Base-by-base conservation (phyloP, 1,140 invertebrate species). In the Pogonomyrmex barbatus region DNA sequence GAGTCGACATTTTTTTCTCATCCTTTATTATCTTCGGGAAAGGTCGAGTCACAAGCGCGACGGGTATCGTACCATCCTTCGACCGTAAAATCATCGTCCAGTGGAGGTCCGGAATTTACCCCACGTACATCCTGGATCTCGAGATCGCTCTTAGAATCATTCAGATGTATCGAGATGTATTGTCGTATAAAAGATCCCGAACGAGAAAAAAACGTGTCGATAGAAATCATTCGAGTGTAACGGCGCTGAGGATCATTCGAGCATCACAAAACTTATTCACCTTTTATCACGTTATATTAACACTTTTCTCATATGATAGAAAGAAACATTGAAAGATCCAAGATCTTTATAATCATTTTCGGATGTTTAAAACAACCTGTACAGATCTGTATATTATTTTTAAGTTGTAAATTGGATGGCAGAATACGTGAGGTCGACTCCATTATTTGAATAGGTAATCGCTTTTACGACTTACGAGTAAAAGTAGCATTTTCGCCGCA, bases 81-180 rank as follows among this genome's bases (percentile, higher is more conserved):
- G 90, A 93, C 93, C 93, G 89, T 94, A 89, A 94, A 94, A 94
- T 93, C 90, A 91, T 92, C 91, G 91, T 94, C 89, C 90, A 90
- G 81, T 60, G 89, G 92, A 93, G 93, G 93, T 93, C 90, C 91
- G 87, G 89, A 90, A 87, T 91, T 89, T 88, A 89, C 90, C 87
- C 89, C 86, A 75, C 45, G 87, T 79, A 63, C 70, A 89, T 78
- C 89, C 12, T 60, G 60, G 68, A 85, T 63, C 89, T 47, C 33
- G 50, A 63, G 85, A 88, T 92, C 88, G 52, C 58, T 78, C 82
- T 60, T 86, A 62, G 68, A 90, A 89, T 86, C 92, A 86, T 76
- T 93, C 91, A 70, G 85, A 92, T 88, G 92, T 85, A 92, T 92
- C 93, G 90, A 63, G 17, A 42, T 2, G 47, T 62, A 45, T 60